Base-by-base conservation (phyloP, 1,140 invertebrate species). In the Aphelenchoides fujianensis region DNA sequence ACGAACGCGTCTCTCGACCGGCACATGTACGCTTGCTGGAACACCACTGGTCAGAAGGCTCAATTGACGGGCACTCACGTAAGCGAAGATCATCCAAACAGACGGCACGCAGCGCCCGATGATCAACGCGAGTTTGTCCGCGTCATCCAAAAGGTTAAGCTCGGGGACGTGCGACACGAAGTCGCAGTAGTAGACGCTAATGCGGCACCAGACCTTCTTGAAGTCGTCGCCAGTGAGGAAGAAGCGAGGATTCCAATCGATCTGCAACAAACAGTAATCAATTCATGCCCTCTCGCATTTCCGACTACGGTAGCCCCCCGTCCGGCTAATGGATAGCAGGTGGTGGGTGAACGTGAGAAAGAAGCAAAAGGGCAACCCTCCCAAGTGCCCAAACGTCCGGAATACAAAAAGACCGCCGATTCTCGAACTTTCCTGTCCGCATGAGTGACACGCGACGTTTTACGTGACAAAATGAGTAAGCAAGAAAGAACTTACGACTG, bases 191-290 rank as follows among this genome's bases (percentile, higher is more conserved):
- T 59, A 59, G 34, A 59, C 55, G 5, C 27, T 30, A 7, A 59
- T 19, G 7, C 55, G 5, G 23, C 55, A 59, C 55, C 55, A 59
- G 5, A 59, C 55, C 34, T 59, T 59, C 55, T 59, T 59, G 34
- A 59, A 59, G 19, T 59, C 55, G 19, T 59, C 19, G 5, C 55
- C 55, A 23, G 5, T 59, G 23, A 59, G 55, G 55, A 59, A 59
- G 55, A 59, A 59, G 12, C 55, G 55, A 16, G 55, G 55, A 7
- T 27, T 59, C 55, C 55, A 59, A 19, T 59, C 55, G 19, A 59
- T 59, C 19, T 59, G n/a, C n/a, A n/a, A n/a, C n/a, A n/a, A n/a
- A n/a, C n/a, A n/a, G n/a, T n/a, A n/a, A n/a, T n/a, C n/a, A n/a
- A n/a, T n/a, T n/a, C n/a, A n/a, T n/a, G n/a, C n/a, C n/a, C n/a